Conservation (phyloP, 2,888 invertebrate species). For the Vannuccia rotundouncinata region DNA sequence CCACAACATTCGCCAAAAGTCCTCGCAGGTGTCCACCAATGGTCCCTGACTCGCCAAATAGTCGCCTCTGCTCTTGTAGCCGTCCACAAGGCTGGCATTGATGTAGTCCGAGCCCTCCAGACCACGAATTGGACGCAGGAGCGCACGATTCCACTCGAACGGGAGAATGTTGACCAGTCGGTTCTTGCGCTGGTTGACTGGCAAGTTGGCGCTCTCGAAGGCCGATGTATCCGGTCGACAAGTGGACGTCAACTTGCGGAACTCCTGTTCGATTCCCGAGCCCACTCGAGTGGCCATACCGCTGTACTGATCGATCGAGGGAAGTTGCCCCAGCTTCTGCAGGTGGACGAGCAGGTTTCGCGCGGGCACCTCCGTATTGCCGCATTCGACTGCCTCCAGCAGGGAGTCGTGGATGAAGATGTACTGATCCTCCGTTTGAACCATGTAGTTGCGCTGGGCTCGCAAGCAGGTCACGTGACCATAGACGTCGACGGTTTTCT, state of each 20-base stretch:
- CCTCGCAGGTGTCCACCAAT: slow-evolving; percentile 35
- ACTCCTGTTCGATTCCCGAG: too few relatives aligned
- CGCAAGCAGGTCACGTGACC: slow-evolving; percentile 95
- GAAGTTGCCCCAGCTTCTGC: slow-evolving; percentile 79
- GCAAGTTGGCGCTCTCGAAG: slow-evolving; percentile 88
- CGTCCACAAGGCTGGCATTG: slow-evolving; percentile 53
- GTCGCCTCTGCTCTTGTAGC: slow-evolving; percentile 42
- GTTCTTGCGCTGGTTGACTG: slow-evolving; percentile 96
- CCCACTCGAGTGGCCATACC: too few relatives aligned
- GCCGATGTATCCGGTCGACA: too few relatives aligned
- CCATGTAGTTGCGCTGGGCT: slow-evolving; percentile 98
- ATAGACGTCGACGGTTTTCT: slow-evolving; percentile 95
- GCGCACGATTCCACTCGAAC: slow-evolving; percentile 87
- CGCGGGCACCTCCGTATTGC: slow-evolving; percentile 89
- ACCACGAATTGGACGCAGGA: slow-evolving; percentile 77
- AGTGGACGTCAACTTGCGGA: neutral
- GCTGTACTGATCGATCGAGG: slow-evolving; percentile 40
- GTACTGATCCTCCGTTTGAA: slow-evolving; percentile 92
- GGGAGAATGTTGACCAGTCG: slow-evolving; percentile 94
- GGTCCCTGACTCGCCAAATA: slow-evolving; percentile 41
- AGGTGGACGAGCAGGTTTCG: slow-evolving; percentile 87
- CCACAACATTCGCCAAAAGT: slow-evolving; percentile 65
- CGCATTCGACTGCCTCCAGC: slow-evolving; percentile 90
- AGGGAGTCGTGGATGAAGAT: slow-evolving; percentile 97
- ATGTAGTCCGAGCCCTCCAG: slow-evolving; percentile 63